These are phyloP conservation scores for Eulimnadia texana DNA, from an alignment of 1,140 invertebrate species.

Conservation along the genomic window DNA sequence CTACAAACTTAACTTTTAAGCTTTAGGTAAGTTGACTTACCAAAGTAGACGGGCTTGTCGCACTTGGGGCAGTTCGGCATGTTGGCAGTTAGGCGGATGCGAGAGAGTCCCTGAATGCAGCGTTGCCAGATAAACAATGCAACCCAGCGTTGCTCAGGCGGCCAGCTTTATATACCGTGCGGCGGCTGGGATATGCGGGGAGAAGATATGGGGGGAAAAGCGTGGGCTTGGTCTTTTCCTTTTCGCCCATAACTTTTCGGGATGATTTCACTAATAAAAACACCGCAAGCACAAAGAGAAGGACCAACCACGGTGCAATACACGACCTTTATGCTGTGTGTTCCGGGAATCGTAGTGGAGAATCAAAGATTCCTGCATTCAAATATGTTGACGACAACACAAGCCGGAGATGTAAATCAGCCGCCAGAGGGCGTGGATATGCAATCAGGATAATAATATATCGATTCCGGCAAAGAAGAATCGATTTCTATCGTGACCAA, in stretches of 20 bases:
- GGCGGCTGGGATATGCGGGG: background rate
- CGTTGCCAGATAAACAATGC: background rate
- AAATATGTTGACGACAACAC: no score
- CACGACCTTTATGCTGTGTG: no score
- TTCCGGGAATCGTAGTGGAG: no score
- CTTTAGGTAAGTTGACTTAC: conserved; percentile 17
- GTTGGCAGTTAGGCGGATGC: conserved; percentile 13
- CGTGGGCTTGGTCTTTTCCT: background rate
- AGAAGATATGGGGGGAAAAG: no score
- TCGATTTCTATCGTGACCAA: no score
- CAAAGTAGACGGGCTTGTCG: conserved; percentile 42
- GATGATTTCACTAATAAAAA: background rate
- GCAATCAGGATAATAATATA: no score
- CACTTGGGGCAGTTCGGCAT: conserved; percentile 45
- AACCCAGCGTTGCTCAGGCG: background rate
- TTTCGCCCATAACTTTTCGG: background rate
- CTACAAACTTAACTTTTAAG: no score
- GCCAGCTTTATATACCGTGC: background rate
- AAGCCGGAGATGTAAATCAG: no score
- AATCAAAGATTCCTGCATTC: no score
- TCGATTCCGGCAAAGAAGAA: no score
- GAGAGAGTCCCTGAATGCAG: no score
- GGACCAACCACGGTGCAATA: background rate
- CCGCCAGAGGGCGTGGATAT: no score
- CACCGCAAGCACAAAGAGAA: background rate